Evolutionary conservation across 1,140 invertebrate species (phyloP).

Genomic region (Pteromalus puparum): DNA sequence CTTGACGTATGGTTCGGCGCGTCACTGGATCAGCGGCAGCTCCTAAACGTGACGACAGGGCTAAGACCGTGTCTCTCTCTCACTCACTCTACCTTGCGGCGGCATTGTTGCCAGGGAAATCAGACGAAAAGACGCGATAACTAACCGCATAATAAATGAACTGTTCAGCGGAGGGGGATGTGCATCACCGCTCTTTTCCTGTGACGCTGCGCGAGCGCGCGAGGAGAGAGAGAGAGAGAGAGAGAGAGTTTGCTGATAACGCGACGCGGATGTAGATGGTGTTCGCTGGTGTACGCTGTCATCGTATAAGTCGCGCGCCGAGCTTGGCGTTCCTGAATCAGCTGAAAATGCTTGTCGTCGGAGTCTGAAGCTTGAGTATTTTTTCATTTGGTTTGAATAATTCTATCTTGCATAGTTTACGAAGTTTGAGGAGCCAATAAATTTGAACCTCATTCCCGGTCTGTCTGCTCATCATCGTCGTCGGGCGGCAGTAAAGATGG

Average conservation of each 20-base stretch:
- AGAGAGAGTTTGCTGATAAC: neutral
- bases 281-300: neutral
- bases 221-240: too few relatives aligned
- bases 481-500: slow-evolving; percentile 24
- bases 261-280: neutral
- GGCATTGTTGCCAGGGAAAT: slow-evolving; percentile 76
- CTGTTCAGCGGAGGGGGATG: slow-evolving; percentile 66
- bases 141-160: slow-evolving; percentile 77
- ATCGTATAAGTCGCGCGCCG: neutral
- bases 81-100: slow-evolving; percentile 63
- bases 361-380: neutral
- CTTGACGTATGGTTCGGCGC: slow-evolving; percentile 69
- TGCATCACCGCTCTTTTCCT: slow-evolving; percentile 58
- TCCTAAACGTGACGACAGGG: slow-evolving; percentile 53
- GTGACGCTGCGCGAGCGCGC: neutral
- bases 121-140: slow-evolving; percentile 76
- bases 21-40: slow-evolving; percentile 59
- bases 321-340: slow-evolving; percentile 15
- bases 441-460: neutral
- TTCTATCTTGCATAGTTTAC: neutral
- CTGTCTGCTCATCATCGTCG: neutral
- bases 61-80: slow-evolving; percentile 58
- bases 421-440: neutral
- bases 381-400: neutral
- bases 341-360: neutral